Evolutionary conservation across 1,140 invertebrate species (phyloP), one percentile per base, ranked within the genome.

Genomic region (Drosophila quadrilineata): DNA sequence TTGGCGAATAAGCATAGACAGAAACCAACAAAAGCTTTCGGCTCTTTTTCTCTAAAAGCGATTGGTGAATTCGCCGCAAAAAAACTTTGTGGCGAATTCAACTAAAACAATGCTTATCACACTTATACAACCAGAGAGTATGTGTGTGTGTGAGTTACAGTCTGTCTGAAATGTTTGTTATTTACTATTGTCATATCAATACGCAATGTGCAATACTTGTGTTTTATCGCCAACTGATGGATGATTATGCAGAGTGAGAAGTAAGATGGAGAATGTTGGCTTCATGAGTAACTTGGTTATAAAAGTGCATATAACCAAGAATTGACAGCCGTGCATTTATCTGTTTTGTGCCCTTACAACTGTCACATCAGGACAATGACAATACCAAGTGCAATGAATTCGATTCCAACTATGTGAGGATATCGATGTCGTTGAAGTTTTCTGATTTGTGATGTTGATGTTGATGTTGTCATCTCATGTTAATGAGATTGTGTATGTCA

Each of bases 401-500:
- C 35, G 41, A 33, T 58, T n/a, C n/a, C n/a, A n/a, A n/a, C n/a
- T n/a, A 46, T 43, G 56, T 48, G 35, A 35, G 33, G 41, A 58
- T 57, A 26, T 40, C 53, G 58, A 57, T 50, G 21, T 22, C n/a
- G n/a, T n/a, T n/a, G n/a, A n/a, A n/a, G n/a, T n/a, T n/a, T n/a
- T n/a, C n/a, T n/a, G n/a, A n/a, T n/a, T n/a, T n/a, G n/a, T 29
- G 43, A 57, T 52, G 31, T 46, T 9, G 46, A 60, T 52, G 29
- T 19, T 21, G 24, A 49, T 40, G 41, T 36, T 63, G 76, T 76
- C 69, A 77, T 66, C 58, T 69, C 69, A 77, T 70, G 63, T 73
- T 84, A 82, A 82, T 82, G 76, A 84, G 76, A 84, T 76, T 84
- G 77, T 77, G 50, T 84, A 53, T 60, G 35, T 24, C 46, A 19